Conservation (phyloP, 1,140 invertebrate species). For the Sitophilus oryzae region DNA sequence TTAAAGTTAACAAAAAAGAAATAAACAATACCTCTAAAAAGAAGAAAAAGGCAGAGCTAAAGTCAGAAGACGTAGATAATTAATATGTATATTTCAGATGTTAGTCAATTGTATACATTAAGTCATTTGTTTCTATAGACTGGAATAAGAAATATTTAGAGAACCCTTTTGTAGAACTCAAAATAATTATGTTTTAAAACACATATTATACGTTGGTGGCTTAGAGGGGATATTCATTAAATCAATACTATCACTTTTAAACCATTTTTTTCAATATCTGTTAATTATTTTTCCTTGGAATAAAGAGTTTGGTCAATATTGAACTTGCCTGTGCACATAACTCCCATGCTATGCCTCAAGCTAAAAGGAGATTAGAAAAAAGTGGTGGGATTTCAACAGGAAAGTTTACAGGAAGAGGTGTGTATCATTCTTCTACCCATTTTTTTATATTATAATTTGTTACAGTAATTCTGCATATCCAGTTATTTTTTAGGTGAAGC, state of each 20-base stretch:
- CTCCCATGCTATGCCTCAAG: constrained; percentile 91
- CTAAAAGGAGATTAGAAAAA: constrained; percentile 71
- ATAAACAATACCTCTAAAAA: constrained; percentile 35
- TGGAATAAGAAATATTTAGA: not conserved
- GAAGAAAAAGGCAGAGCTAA: constrained; percentile 50
- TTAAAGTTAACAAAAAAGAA: constrained; percentile 49
- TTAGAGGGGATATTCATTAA: constrained; percentile 40
- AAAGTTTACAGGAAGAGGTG: constrained; percentile 35
- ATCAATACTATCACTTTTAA: constrained; percentile 37
- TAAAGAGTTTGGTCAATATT: constrained; percentile 32
- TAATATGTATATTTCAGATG: not conserved
- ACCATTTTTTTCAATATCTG: constrained; percentile 37
- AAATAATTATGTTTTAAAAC: constrained; percentile 18
- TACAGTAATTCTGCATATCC: not conserved
- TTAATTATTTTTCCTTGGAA: constrained; percentile 41
- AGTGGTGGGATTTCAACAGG: constrained; percentile 62
- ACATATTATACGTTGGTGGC: constrained; percentile 41
- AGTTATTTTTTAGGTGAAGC: constrained; percentile 73
- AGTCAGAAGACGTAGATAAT: constrained; percentile 51
- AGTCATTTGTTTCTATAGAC: not conserved
- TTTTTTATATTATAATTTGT: constrained; percentile 5
- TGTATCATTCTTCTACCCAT: constrained; percentile 8
- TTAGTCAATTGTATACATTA: not conserved
- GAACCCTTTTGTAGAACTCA: not conserved
- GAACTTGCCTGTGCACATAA: constrained; percentile 95